Percentiles rank a stretch among this genome's conserved stretches.
Conservation (phyloP, 2,797 vertebrate genomes). For the Cirrhinus mrigala region DNA sequence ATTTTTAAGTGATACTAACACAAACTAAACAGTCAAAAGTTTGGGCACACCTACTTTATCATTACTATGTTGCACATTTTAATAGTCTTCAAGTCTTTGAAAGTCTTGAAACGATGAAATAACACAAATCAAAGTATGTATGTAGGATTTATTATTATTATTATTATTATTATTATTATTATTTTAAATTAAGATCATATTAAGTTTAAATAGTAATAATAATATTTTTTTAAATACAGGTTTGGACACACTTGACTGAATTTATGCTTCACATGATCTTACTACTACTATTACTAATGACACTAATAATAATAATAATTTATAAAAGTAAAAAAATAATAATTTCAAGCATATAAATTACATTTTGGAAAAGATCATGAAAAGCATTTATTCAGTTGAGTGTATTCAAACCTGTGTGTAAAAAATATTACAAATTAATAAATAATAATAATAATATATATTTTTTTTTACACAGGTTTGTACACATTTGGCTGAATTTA, state of each 20-base stretch:
- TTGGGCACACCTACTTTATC: neutral
- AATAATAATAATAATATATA: too few relatives aligned
- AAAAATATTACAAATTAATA: too few relatives aligned
- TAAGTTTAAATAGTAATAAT: neutral
- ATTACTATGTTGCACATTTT: too few relatives aligned
- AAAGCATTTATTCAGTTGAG: neutral
- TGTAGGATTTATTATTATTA: neutral
- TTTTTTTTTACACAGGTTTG: too few relatives aligned
- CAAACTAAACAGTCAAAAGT: neutral
- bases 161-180: neutral
- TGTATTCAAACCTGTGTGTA: neutral
- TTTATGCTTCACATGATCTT: neutral
- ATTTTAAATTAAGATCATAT: neutral
- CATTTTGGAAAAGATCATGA: too few relatives aligned
- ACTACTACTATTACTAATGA: neutral
- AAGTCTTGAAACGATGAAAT: neutral
- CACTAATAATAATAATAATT: neutral
- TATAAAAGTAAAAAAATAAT: neutral
- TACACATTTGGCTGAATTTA: too few relatives aligned
- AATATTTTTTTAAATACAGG: neutral
- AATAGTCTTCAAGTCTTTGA: neutral
- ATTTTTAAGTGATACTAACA: neutral
- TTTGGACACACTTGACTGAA: neutral
- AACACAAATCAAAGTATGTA: neutral
- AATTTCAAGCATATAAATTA: too few relatives aligned